A percentile compares a stretch with the other conserved stretches of the same genome.
Conservation (phyloP, 2,888 invertebrate species). For the Empis livida region DNA sequence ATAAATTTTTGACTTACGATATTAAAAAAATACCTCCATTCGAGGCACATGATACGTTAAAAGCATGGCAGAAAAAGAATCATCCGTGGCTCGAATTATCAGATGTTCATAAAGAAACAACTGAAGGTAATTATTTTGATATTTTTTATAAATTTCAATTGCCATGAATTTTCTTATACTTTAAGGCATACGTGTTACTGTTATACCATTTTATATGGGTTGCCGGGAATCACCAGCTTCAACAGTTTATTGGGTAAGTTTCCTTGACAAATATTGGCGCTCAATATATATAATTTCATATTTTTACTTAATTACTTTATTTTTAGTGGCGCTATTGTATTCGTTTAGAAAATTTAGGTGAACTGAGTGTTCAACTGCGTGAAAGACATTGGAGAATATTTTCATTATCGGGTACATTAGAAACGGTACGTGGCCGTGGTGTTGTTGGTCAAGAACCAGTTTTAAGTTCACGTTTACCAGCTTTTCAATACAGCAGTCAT, state of each 20-base stretch:
- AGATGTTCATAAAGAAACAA: constrained; percentile 94
- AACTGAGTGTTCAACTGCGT: constrained; percentile 77
- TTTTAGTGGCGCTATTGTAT: constrained; percentile 94
- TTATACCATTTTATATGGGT: constrained; percentile 98
- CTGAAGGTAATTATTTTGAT: constrained; percentile 49
- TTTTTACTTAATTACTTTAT: not conserved
- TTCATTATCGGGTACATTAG: constrained; percentile 82
- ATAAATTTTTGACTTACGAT: constrained; percentile 78
- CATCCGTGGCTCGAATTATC: constrained; percentile 94
- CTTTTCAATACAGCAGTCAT: constrained; percentile 97
- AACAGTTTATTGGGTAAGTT: constrained; percentile 64
- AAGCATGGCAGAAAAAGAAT: constrained; percentile 95
- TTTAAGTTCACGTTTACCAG: constrained; percentile 73
- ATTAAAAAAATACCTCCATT: constrained; percentile 75
- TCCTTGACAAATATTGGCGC: no score
- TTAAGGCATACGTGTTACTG: constrained; percentile 69
- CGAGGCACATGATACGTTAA: constrained; percentile 74
- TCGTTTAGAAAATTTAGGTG: constrained; percentile 85
- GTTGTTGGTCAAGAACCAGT: constrained; percentile 98
- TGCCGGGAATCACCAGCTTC: constrained; percentile 82
- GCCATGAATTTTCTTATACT: constrained; percentile 6
- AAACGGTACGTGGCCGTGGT: constrained; percentile 83
- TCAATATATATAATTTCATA: not conserved
- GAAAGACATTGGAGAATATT: constrained; percentile 99
- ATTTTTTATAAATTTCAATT: no score